A percentile compares a stretch with the other conserved stretches of the same genome.
phyloP scores from a whole-genome alignment of 2,797 vertebrate genomes.

The Oreortyx pictus region DNA sequence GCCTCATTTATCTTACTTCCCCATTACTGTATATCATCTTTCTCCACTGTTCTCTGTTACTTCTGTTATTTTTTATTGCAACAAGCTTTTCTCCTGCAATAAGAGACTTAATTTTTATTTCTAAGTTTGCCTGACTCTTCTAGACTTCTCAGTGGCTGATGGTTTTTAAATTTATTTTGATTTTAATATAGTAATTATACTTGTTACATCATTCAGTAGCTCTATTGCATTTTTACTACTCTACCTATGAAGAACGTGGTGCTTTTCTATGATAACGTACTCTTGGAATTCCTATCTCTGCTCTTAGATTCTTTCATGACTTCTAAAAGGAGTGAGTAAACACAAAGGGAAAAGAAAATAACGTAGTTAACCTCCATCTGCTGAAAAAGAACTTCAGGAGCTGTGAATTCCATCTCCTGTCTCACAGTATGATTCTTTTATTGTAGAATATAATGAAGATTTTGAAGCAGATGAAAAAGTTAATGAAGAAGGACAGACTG shows the following conservation, averaged over 20 bases:
- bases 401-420: constrained; percentile 48
- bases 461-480: constrained; percentile 88
- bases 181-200: background rate
- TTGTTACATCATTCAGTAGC: background rate
- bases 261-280: background rate
- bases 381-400: constrained; percentile 9
- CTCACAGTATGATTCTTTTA: constrained; percentile 46
- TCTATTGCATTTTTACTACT: background rate
- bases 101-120: background rate
- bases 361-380: constrained; percentile 22
- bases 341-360: constrained; percentile 5
- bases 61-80: constrained; percentile 6
- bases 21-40: constrained; percentile 27
- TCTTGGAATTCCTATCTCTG: background rate
- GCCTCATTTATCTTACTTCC: constrained; percentile 47
- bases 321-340: constrained; percentile 22
- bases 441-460: constrained; percentile 92
- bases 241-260: background rate
- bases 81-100: background rate
- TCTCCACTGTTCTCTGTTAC: background rate
- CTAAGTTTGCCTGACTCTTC: background rate
- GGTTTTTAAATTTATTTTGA: background rate
- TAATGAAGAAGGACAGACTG: constrained; percentile 66
- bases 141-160: background rate
- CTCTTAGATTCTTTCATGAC: constrained; percentile 36